Conservation (phyloP, 2,797 vertebrate species). For the Brachyrhaphis roseni region DNA sequence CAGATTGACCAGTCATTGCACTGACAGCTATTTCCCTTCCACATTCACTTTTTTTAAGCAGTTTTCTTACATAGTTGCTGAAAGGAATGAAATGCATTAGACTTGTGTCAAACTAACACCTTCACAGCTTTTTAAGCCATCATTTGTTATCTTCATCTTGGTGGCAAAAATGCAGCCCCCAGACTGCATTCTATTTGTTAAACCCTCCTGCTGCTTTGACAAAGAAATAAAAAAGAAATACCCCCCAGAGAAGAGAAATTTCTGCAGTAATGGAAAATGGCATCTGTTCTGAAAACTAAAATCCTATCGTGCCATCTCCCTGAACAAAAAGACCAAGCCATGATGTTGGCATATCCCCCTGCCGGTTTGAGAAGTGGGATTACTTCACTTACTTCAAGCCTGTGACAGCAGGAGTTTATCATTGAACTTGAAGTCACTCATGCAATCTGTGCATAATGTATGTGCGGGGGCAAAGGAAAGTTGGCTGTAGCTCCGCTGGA, state of each 20-base stretch:
- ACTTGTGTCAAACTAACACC: constrained; percentile 24
- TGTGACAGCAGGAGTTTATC: constrained; percentile 47
- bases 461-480: constrained; percentile 30
- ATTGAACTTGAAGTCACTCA: constrained; percentile 42
- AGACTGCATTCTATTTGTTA: constrained; percentile 20
- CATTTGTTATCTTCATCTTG: constrained; percentile 32
- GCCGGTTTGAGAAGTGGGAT: constrained; percentile 30
- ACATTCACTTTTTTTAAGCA: constrained; percentile 2
- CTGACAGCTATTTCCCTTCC: constrained; percentile 2
- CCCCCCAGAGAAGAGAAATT: constrained; percentile 15
- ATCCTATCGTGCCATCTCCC: constrained; percentile 9
- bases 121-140: constrained; percentile 11
- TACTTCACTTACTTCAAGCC: constrained; percentile 36
- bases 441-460: constrained; percentile 52
- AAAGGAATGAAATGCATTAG: constrained; percentile 5
- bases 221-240: constrained; percentile 15
- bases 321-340: constrained; percentile 31
- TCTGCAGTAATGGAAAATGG: constrained; percentile 15
- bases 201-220: constrained; percentile 2
- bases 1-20: constrained; percentile 17
- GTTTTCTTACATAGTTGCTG: background rate
- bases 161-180: constrained; percentile 7
- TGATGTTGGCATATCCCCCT: constrained; percentile 43
- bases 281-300: constrained; percentile 9
- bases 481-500: constrained; percentile 37